Evolutionary conservation across 1,140 invertebrate genomes (phyloP).

Genomic region (Teleogryllus occipitalis): DNA sequence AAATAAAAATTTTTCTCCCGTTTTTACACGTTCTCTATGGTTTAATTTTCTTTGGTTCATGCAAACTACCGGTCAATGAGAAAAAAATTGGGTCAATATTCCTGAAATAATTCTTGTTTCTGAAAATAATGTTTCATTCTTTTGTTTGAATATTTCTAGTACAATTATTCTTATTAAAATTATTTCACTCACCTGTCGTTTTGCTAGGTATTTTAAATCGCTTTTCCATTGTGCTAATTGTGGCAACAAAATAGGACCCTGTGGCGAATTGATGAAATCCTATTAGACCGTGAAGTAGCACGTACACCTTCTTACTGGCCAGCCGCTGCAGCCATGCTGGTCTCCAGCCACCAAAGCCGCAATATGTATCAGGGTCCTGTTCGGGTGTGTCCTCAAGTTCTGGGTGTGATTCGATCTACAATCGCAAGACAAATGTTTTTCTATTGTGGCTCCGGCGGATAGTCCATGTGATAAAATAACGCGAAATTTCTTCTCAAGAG

Average conservation of each 20-base stretch:
- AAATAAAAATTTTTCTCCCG: too few species aligned
- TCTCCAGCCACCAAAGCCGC: slow-evolving; percentile 34
- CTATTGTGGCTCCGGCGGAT: too few species aligned
- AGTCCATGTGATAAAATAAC: too few species aligned
- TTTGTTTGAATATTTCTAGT: neutral
- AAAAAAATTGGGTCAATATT: too few species aligned
- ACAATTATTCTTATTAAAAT: neutral
- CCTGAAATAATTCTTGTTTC: too few species aligned
- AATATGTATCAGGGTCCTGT: neutral
- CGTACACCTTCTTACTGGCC: slow-evolving; percentile 51
- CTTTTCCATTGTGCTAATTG: slow-evolving; percentile 37
- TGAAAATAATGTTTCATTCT: neutral
- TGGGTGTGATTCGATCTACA: too few species aligned
- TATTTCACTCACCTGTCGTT: slow-evolving; percentile 32
- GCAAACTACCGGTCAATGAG: too few species aligned
- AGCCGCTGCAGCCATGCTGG: slow-evolving; percentile 53
- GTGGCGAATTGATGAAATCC: slow-evolving; percentile 62
- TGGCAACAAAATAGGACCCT: slow-evolving; percentile 42
- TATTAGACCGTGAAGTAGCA: slow-evolving; percentile 53
- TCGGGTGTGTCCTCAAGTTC: too few species aligned
- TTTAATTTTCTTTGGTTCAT: too few species aligned
- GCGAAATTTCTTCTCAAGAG: too few species aligned
- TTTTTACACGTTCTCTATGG: too few species aligned
- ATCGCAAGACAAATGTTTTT: too few species aligned
- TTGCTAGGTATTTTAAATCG: slow-evolving; percentile 36